Percentiles rank a stretch among this genome's conserved stretches.
phyloP scores from a whole-genome alignment of 2,113 vertebrate genomes.

The Phasianus colchicus region DNA sequence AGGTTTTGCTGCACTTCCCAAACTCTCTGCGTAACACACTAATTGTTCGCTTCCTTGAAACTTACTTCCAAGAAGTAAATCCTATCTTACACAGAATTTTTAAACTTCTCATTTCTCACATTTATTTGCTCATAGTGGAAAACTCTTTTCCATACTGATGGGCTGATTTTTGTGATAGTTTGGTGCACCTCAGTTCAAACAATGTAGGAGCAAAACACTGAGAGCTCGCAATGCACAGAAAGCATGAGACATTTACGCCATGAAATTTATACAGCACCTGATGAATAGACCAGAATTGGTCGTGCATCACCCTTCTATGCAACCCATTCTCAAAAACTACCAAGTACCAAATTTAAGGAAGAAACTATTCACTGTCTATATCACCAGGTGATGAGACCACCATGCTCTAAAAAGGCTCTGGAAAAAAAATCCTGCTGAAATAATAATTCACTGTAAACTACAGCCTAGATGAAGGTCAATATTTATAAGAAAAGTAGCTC shows the following conservation, averaged over 20 bases:
- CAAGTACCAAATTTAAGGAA: background rate
- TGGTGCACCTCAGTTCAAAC: background rate
- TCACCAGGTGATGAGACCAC: background rate
- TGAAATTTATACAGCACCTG: background rate
- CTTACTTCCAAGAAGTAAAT: background rate
- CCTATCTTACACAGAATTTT: background rate
- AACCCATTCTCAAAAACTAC: background rate
- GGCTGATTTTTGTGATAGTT: background rate
- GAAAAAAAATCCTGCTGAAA: background rate
- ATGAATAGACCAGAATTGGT: background rate
- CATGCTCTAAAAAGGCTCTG: background rate
- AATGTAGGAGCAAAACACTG: background rate
- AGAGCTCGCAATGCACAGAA: accelerated
- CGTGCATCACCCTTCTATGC: too few relatives aligned
- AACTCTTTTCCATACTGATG: background rate
- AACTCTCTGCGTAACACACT: background rate
- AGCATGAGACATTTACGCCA: background rate
- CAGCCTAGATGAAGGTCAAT: background rate
- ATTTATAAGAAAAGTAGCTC: background rate
- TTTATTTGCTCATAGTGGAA: background rate
- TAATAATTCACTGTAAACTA: background rate
- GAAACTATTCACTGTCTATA: background rate
- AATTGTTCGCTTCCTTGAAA: background rate
- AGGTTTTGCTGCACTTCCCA: background rate
- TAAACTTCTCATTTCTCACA: background rate